Evolutionary conservation across 37 sponge, comb jelly and placozoan genomes (phyloP).

Genomic region (Dysidea cf. avara): DNA sequence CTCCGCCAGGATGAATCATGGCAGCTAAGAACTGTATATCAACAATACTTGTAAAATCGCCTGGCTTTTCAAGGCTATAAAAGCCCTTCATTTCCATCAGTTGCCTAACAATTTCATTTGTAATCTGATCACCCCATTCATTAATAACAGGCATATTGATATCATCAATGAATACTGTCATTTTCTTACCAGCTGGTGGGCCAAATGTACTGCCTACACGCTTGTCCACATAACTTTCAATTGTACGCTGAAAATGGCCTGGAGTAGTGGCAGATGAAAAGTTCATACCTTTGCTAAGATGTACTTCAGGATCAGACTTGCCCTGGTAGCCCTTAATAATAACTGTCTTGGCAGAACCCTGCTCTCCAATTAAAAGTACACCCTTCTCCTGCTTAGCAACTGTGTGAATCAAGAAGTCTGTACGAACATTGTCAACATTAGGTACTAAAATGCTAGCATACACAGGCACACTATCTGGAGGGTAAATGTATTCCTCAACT

Average conservation of each 20-base stretch:
- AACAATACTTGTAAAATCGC: slow-evolving; percentile 96
- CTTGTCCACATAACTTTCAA: slow-evolving; percentile 99
- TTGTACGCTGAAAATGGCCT: slow-evolving; percentile 90
- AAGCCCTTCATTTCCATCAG: slow-evolving; percentile 95
- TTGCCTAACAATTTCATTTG: slow-evolving; percentile 98
- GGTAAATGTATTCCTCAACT: slow-evolving; percentile 94
- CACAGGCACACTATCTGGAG: slow-evolving; percentile 79
- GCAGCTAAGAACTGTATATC: slow-evolving; percentile 95
- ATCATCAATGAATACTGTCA: slow-evolving; percentile 98
- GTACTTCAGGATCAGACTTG: slow-evolving; percentile 89
- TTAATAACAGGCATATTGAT: slow-evolving; percentile 99
- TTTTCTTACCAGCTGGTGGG: slow-evolving; percentile 99
- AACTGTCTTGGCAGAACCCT: slow-evolving; percentile 98
- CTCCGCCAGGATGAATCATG: slow-evolving; percentile 99
- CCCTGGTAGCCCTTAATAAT: slow-evolving; percentile 94
- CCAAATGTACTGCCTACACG: slow-evolving; percentile 97
- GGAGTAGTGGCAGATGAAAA: slow-evolving; percentile 98
- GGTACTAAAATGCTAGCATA: slow-evolving; percentile 95
- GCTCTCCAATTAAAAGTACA: slow-evolving; percentile 97
- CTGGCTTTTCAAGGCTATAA: slow-evolving; percentile 98
- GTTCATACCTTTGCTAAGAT: slow-evolving; percentile 92
- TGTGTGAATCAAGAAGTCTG: slow-evolving; percentile 94
- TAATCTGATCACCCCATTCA: slow-evolving; percentile 99
- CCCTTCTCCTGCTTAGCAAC: slow-evolving; percentile 90
- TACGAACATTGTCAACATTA: slow-evolving; percentile 99